Conservation (phyloP, 2,888 invertebrate species). For the Euplagia quadripunctaria region DNA sequence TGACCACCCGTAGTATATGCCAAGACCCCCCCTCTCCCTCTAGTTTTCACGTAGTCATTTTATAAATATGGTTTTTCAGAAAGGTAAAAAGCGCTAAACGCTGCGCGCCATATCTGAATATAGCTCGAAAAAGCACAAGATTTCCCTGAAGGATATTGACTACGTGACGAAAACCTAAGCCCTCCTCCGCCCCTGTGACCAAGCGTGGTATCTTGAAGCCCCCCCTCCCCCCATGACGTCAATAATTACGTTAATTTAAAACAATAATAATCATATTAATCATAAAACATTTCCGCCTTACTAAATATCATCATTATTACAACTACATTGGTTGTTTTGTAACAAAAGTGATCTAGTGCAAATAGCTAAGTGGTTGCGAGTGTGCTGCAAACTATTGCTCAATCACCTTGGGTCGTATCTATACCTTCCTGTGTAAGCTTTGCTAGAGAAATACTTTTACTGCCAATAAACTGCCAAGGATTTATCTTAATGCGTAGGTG, state of each 20-base stretch:
- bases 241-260: neutral
- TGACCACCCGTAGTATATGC: too few species aligned
- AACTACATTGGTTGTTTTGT: slow-evolving; percentile 52
- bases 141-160: too few species aligned
- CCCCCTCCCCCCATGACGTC: too few species aligned
- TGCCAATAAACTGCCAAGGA: slow-evolving; percentile 19
- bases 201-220: too few species aligned
- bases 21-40: too few species aligned
- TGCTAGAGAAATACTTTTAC: slow-evolving; percentile 44
- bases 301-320: slow-evolving; percentile 55
- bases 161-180: too few species aligned
- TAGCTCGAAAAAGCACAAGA: too few species aligned
- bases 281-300: slow-evolving; percentile 36
- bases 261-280: neutral
- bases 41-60: too few species aligned
- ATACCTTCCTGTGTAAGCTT: slow-evolving; percentile 42
- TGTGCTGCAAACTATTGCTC: slow-evolving; percentile 51
- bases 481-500: slow-evolving; percentile 4
- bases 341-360: slow-evolving; percentile 54
- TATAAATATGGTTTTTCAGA: too few species aligned
- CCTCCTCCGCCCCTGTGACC: too few species aligned
- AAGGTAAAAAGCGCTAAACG: too few species aligned
- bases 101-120: too few species aligned
- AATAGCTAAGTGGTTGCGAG: slow-evolving; percentile 48
- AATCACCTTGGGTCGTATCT: slow-evolving; percentile 39